phyloP scores from a whole-genome alignment of 2,797 vertebrate genomes.

The Takifugu ocellatus region DNA sequence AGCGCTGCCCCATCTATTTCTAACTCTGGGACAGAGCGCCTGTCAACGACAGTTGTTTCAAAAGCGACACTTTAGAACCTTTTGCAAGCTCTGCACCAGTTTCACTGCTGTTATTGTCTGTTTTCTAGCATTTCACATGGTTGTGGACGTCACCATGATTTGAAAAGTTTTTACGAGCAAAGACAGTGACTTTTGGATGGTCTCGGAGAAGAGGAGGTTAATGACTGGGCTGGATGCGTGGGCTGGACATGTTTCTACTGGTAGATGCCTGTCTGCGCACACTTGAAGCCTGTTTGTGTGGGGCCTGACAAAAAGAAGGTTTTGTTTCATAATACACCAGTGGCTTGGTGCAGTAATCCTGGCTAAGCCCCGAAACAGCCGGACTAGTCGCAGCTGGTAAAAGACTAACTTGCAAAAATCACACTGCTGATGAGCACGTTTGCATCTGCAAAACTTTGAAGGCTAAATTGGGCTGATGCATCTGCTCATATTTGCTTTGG shows the following conservation, averaged over 20 bases:
- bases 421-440: constrained; percentile 9
- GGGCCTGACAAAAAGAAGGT: constrained; percentile 50
- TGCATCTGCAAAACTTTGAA: constrained; percentile 8
- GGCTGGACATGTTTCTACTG: constrained; percentile 62
- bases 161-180: constrained; percentile 24
- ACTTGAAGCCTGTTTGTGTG: constrained; percentile 55
- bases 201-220: constrained; percentile 31
- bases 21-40: constrained; percentile 7
- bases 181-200: constrained; percentile 42
- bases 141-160: constrained; percentile 15
- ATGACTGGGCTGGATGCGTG: constrained; percentile 52
- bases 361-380: constrained; percentile 13
- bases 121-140: not conserved
- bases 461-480: not conserved
- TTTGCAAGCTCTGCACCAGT: constrained; percentile 5
- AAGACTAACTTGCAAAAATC: constrained; percentile 25
- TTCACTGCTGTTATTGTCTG: constrained; percentile 1
- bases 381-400: constrained; percentile 21
- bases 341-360: constrained; percentile 43
- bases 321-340: constrained; percentile 59
- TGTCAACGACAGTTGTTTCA: constrained; percentile 22
- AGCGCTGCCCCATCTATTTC: constrained; percentile 53
- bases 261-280: constrained; percentile 57
- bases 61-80: not conserved
- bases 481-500: not conserved